Evolutionary conservation across 2,113 vertebrate genomes (phyloP).

Genomic region (Brachirus orientalis): DNA sequence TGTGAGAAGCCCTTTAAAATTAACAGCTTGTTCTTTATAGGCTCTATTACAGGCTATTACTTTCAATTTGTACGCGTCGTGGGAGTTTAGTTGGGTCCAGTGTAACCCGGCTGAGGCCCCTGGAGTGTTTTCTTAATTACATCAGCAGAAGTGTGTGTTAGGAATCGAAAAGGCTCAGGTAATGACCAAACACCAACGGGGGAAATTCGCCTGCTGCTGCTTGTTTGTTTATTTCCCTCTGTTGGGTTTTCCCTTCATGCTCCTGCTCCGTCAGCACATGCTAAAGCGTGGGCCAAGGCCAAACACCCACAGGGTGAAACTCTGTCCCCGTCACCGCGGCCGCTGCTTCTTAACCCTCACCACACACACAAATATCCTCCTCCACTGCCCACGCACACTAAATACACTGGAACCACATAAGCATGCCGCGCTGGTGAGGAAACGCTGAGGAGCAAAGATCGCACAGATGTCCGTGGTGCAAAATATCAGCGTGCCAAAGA

Average conservation of each 20-base stretch:
- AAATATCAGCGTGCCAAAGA: too few relatives aligned
- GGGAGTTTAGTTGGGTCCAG: too few relatives aligned
- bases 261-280: constrained; percentile 40
- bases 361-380: constrained; percentile 55
- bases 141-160: neutral
- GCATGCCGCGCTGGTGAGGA: constrained; percentile 42
- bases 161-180: constrained; percentile 4
- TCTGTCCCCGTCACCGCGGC: constrained; percentile 37
- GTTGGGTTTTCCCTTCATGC: constrained; percentile 35
- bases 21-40: too few relatives aligned
- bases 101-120: too few relatives aligned
- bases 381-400: constrained; percentile 32
- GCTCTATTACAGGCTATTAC: too few relatives aligned
- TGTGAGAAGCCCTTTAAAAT: too few relatives aligned
- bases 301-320: constrained; percentile 60
- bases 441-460: constrained; percentile 41
- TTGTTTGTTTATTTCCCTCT: constrained; percentile 50
- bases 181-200: constrained; percentile 27
- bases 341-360: constrained; percentile 43
- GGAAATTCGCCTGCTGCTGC: constrained; percentile 3
- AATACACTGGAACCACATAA: constrained; percentile 45
- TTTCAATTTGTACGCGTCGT: too few relatives aligned
- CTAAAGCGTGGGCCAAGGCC: constrained; percentile 51
- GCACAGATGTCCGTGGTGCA: constrained; percentile 34
- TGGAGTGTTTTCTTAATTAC: too few relatives aligned